These are phyloP conservation scores for Petrocephalus sullivani DNA, from an alignment of 2,797 vertebrate species.

Conservation along the genomic window DNA sequence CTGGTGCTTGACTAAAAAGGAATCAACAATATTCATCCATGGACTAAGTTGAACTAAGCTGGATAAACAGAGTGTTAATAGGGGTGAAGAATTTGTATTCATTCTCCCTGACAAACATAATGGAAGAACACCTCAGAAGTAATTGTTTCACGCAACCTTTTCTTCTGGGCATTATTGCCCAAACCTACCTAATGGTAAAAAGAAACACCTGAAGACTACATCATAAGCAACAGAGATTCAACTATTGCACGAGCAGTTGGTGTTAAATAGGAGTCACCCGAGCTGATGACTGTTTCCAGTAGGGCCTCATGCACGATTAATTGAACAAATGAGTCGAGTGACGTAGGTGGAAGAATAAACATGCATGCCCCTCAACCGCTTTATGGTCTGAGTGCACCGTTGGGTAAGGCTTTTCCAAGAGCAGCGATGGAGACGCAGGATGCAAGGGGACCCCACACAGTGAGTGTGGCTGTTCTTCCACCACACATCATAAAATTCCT, in stretches of 20 bases:
- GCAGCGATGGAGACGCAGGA: constrained; percentile 52
- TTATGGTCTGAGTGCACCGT: constrained; percentile 33
- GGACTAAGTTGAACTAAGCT: not conserved
- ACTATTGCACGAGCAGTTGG: not conserved
- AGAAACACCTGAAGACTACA: constrained; percentile 4
- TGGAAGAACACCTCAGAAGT: not conserved
- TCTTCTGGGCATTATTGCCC: not conserved
- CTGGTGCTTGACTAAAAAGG: constrained; percentile 1
- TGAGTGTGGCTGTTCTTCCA: constrained; percentile 51
- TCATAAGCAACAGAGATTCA: not conserved
- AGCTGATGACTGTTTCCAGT: constrained; percentile 42
- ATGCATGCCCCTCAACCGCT: constrained; percentile 17
- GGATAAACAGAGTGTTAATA: not conserved
- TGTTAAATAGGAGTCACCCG: not conserved
- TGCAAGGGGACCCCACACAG: constrained; percentile 67
- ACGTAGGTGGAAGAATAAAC: constrained; percentile 38
- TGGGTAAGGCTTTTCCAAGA: constrained; percentile 47
- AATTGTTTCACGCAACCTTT: not conserved
- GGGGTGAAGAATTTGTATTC: not conserved
- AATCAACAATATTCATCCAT: not conserved
- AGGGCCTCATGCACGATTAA: constrained; percentile 32
- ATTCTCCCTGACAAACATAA: not conserved
- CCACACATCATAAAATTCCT: constrained; percentile 54
- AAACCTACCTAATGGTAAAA: not conserved
- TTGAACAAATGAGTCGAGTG: constrained; percentile 33